phyloP scores from a whole-genome alignment of 2,113 vertebrate species.

The Tupaia chinensis region DNA sequence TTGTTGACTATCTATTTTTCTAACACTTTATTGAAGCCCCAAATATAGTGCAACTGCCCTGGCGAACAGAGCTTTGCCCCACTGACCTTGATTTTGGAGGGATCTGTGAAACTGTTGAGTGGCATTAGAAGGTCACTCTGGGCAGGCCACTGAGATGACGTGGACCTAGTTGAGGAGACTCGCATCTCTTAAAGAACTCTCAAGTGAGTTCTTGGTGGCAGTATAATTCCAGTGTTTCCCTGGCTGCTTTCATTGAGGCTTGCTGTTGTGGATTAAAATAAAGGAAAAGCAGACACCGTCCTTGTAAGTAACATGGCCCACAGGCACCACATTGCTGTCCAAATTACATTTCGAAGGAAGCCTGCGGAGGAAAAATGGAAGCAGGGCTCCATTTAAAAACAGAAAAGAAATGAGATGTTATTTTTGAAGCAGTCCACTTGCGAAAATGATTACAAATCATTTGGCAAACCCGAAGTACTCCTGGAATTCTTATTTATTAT shows the following conservation, averaged over 20 bases:
- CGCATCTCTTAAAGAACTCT: not conserved
- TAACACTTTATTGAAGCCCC: not conserved
- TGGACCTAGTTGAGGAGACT: conserved; percentile 8
- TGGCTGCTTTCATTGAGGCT: not conserved
- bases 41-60: not conserved
- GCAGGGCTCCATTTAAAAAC: conserved; percentile 5
- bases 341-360: conserved; percentile 64
- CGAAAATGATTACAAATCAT: conserved; percentile 50
- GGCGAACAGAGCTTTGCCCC: not conserved
- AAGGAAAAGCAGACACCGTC: conserved; percentile 38
- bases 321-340: conserved; percentile 47
- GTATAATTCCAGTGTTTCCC: conserved; percentile 34
- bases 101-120: not conserved
- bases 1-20: not conserved
- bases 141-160: not conserved
- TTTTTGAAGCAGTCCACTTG: conserved; percentile 59
- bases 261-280: conserved; percentile 38
- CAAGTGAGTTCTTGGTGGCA: not conserved
- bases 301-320: conserved; percentile 52
- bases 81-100: conserved; percentile 8
- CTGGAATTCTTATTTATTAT: conserved; percentile 31
- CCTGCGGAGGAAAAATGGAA: conserved; percentile 10
- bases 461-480: conserved; percentile 22
- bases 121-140: conserved; percentile 12
- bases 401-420: conserved; percentile 65